Percentiles rank a stretch among this genome's conserved stretches.
Evolutionary conservation across 2,888 invertebrate species (phyloP).

Genomic region (Cacoxenus indagator): DNA sequence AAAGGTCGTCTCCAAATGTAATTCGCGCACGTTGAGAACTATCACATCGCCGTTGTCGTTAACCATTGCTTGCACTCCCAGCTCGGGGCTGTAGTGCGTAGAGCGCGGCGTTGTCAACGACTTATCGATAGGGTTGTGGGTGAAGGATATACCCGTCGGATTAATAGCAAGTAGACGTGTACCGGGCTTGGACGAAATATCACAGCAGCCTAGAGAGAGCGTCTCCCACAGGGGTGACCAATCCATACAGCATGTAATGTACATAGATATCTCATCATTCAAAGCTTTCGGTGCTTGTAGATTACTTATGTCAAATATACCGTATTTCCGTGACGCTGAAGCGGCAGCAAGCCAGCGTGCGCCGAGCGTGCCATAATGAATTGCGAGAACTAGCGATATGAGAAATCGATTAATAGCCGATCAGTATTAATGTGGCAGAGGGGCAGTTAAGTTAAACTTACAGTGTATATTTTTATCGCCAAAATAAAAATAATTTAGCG

Average conservation of each 20-base stretch:
- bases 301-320: slow-evolving; percentile 59
- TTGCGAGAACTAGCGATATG: slow-evolving; percentile 56
- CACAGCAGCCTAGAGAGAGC: slow-evolving; percentile 46
- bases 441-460: slow-evolving; percentile 52
- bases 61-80: slow-evolving; percentile 43
- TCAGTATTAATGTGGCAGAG: background rate
- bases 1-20: slow-evolving; percentile 42
- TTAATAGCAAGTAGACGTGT: slow-evolving; percentile 41
- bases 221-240: slow-evolving; percentile 68
- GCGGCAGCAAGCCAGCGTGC: slow-evolving; percentile 64
- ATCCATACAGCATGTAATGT: slow-evolving; percentile 44
- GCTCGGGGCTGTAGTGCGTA: slow-evolving; percentile 52
- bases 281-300: slow-evolving; percentile 50
- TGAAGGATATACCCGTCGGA: slow-evolving; percentile 45
- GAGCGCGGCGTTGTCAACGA: slow-evolving; percentile 45
- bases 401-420: background rate
- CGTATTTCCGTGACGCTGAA: slow-evolving; percentile 44
- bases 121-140: slow-evolving; percentile 41
- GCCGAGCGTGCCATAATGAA: slow-evolving; percentile 65
- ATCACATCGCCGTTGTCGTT: slow-evolving; percentile 63
- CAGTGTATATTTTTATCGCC: slow-evolving; percentile 74
- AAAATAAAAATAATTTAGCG: slow-evolving; percentile 73
- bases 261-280: slow-evolving; percentile 43
- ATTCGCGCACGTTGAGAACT: slow-evolving; percentile 47
- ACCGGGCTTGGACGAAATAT: slow-evolving; percentile 39